Conservation (phyloP, 1,140 invertebrate genomes). For the Chironomus striatipennis region DNA sequence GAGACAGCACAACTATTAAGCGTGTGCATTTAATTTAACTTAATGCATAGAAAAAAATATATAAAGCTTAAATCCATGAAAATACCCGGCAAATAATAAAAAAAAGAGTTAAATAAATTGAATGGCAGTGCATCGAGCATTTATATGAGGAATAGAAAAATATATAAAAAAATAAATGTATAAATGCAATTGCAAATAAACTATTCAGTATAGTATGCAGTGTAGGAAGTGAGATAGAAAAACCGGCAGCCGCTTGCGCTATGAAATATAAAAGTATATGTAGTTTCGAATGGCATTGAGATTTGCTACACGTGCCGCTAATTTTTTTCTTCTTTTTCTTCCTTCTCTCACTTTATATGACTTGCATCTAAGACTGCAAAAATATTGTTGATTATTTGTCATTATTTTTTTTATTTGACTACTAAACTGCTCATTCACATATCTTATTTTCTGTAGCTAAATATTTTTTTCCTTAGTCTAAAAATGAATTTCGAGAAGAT, state of each 20-base stretch:
- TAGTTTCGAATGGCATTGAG: constrained; percentile 21
- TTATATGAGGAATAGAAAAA: too few species aligned
- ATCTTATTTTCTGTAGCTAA: too few species aligned
- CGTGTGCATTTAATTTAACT: not conserved
- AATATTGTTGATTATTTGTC: too few species aligned
- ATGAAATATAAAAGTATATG: not conserved
- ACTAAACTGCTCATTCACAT: too few species aligned
- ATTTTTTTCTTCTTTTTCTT: not conserved
- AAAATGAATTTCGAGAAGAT: too few species aligned
- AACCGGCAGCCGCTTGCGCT: constrained; percentile 4
- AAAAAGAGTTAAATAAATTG: not conserved
- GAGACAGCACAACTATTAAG: not conserved
- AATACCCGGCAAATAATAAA: not conserved
- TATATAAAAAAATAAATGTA: not conserved
- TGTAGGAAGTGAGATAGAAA: constrained; percentile 17
- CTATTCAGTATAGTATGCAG: not conserved
- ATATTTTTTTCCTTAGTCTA: too few species aligned
- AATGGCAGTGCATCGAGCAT: not conserved
- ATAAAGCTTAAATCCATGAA: not conserved
- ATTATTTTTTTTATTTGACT: too few species aligned
- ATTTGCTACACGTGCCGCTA: constrained; percentile 11
- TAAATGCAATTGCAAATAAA: not conserved
- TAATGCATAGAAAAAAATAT: not conserved
- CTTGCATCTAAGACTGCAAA: too few species aligned
- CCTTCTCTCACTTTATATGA: not conserved